Conservation (phyloP, 2,797 vertebrate genomes). For the Coendou prehensilis region DNA sequence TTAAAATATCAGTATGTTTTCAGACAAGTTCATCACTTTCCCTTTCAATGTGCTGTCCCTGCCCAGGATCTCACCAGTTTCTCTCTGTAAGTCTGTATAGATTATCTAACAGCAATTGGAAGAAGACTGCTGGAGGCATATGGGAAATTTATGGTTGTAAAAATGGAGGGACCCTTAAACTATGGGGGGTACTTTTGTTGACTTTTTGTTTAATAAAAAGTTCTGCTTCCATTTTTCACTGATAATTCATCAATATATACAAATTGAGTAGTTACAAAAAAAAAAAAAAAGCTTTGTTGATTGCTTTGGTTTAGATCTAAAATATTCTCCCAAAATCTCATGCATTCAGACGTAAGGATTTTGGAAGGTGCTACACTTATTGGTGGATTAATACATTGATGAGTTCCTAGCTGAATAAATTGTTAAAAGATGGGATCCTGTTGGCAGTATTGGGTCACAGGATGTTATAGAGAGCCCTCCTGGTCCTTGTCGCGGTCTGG, state of each 20-base stretch:
- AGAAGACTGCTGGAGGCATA: accelerated
- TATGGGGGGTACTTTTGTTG: background rate
- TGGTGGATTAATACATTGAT: background rate
- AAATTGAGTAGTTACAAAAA: background rate
- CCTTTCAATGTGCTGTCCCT: background rate
- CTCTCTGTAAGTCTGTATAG: background rate
- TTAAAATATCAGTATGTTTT: background rate
- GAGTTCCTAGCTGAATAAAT: background rate
- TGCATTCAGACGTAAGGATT: background rate
- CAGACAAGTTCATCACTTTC: background rate
- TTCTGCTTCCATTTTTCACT: background rate
- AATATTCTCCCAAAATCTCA: background rate
- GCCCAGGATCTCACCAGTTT: background rate
- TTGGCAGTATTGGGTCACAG: background rate
- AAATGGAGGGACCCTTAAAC: accelerated
- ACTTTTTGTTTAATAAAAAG: background rate
- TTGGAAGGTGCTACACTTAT: background rate
- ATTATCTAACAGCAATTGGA: background rate
- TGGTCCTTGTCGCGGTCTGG: no score
- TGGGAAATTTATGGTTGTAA: background rate
- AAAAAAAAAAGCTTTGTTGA: background rate
- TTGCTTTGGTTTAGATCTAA: background rate
- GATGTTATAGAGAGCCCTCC: no score
- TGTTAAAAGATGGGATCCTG: background rate
- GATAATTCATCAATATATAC: background rate